These are phyloP conservation scores for Stictonetta naevosa DNA, from an alignment of 2,113 vertebrate genomes.

Conservation along the genomic window DNA sequence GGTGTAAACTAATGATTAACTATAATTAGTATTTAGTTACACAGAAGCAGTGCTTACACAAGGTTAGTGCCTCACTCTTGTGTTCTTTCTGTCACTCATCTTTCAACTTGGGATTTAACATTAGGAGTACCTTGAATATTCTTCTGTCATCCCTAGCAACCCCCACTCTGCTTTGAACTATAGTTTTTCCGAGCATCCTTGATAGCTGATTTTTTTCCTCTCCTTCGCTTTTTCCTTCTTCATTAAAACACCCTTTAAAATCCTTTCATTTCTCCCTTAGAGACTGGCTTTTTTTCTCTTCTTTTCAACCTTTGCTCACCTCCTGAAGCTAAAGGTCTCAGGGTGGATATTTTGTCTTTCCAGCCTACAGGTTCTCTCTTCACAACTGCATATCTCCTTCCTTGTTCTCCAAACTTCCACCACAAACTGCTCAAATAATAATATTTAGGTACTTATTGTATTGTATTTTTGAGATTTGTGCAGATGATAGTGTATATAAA, in stretches of 20 bases:
- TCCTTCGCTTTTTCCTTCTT: neutral
- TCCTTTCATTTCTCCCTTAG: neutral
- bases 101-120: neutral
- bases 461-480: neutral
- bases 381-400: neutral
- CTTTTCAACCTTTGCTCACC: neutral
- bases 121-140: neutral
- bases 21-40: neutral
- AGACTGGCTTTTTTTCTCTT: neutral
- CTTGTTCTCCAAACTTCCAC: neutral
- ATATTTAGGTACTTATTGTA: neutral
- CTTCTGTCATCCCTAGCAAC: neutral
- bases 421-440: neutral
- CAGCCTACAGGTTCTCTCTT: neutral
- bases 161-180: neutral
- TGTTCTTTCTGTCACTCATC: neutral
- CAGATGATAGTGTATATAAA: neutral
- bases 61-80: neutral
- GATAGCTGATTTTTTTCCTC: neutral
- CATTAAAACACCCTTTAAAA: neutral
- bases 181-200: neutral
- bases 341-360: neutral
- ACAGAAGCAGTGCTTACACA: neutral
- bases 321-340: neutral
- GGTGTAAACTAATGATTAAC: neutral